Conservation (phyloP, 2,888 invertebrate genomes). For the Sthenelais limicola region DNA sequence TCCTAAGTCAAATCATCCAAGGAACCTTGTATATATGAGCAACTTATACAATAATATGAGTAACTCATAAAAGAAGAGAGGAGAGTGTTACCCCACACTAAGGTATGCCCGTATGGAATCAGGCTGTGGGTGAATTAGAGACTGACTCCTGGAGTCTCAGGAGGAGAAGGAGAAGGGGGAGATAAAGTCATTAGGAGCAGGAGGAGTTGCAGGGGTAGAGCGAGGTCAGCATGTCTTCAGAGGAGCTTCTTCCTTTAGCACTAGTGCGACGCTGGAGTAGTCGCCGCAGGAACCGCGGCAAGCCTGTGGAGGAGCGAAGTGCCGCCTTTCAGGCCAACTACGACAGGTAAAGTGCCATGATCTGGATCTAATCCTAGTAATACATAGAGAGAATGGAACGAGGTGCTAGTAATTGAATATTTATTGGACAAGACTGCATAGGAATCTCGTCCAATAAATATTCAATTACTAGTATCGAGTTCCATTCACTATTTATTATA, state of each 20-base stretch:
- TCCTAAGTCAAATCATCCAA: too few relatives aligned
- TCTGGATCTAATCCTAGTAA: too few relatives aligned
- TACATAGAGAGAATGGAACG: too few relatives aligned
- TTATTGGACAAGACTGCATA: too few relatives aligned
- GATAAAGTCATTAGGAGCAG: not conserved
- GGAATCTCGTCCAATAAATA: too few relatives aligned
- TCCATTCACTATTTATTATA: too few relatives aligned
- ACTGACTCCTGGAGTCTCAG: not conserved
- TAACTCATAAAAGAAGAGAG: not conserved
- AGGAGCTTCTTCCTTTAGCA: constrained; percentile 28
- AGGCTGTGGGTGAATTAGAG: not conserved
- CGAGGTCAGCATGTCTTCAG: not conserved
- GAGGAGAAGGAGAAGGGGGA: not conserved
- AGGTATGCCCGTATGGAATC: not conserved
- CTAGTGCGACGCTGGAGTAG: constrained; percentile 26
- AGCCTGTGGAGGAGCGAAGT: constrained; percentile 13
- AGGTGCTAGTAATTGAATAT: too few relatives aligned
- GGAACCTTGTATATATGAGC: too few relatives aligned
- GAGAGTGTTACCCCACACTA: not conserved
- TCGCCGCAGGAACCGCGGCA: constrained; percentile 15
- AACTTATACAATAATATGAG: not conserved
- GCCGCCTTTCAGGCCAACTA: constrained; percentile 28
- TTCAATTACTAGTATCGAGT: too few relatives aligned
- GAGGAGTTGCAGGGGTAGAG: not conserved
- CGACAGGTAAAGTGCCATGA: constrained; percentile 34